Conservation (phyloP, 2,888 invertebrate species). For the Pinctada fucata region DNA sequence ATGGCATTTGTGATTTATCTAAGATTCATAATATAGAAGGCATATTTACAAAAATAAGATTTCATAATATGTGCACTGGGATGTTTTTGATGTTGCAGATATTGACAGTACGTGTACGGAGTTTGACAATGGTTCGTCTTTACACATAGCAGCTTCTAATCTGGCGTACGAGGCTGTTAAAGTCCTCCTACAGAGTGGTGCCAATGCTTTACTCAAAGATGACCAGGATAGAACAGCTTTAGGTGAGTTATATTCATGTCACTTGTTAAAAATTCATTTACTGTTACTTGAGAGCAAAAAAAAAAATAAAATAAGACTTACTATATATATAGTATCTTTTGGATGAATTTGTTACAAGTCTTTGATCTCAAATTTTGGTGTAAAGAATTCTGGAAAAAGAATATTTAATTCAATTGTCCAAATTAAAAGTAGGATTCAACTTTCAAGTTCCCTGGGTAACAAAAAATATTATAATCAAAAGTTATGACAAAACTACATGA, state of each 20-base stretch:
- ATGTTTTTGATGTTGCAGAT: conserved; percentile 62
- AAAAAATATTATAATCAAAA: too few species aligned
- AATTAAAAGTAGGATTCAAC: too few species aligned
- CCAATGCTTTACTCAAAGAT: conserved; percentile 72
- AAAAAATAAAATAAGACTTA: too few species aligned
- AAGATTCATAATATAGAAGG: too few species aligned
- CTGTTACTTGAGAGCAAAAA: too few species aligned
- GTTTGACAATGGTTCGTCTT: conserved; percentile 78
- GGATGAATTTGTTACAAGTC: neutral
- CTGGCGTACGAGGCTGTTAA: conserved; percentile 77
- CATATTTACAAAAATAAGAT: too few species aligned
- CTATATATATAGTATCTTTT: neutral
- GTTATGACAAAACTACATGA: too few species aligned
- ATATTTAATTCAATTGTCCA: too few species aligned
- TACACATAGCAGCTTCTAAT: conserved; percentile 79
- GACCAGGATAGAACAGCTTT: conserved; percentile 68
- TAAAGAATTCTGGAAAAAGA: neutral
- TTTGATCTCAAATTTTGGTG: neutral
- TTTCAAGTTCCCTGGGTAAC: too few species aligned
- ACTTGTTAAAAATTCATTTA: too few species aligned
- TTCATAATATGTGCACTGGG: too few species aligned
- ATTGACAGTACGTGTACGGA: conserved; percentile 78
- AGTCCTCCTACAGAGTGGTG: conserved; percentile 76
- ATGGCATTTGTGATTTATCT: too few species aligned
- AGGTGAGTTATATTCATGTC: conserved; percentile 56